Evolutionary conservation across 2,888 invertebrate genomes (phyloP).

Genomic region (Formica aserva): DNA sequence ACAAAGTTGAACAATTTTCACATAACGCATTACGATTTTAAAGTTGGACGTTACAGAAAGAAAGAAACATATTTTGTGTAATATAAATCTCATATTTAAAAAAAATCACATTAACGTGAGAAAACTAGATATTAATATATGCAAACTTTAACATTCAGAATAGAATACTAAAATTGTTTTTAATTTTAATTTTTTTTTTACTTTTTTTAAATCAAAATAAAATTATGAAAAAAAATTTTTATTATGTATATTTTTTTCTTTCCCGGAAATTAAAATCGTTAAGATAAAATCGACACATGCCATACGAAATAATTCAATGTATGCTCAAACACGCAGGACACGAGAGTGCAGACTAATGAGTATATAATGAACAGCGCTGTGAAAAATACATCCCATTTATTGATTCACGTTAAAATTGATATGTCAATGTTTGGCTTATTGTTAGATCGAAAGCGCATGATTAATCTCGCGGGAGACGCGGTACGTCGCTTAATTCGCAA

Average conservation of each 20-base stretch:
- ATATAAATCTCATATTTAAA: background rate
- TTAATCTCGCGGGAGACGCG: constrained; percentile 52
- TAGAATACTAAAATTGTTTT: background rate
- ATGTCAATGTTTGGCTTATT: constrained; percentile 28
- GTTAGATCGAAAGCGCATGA: constrained; percentile 31
- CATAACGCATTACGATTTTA: background rate
- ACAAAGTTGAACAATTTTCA: background rate
- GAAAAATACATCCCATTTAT: background rate
- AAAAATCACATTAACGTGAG: background rate
- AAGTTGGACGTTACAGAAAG: background rate
- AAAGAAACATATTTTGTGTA: background rate
- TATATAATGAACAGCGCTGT: background rate
- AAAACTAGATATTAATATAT: background rate
- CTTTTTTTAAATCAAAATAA: background rate
- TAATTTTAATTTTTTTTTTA: background rate
- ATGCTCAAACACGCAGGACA: background rate
- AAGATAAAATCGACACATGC: background rate
- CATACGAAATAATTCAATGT: background rate
- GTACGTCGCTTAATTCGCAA: constrained; percentile 62
- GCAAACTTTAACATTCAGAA: background rate
- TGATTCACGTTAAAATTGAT: constrained; percentile 35
- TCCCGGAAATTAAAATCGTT: background rate
- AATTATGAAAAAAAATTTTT: background rate
- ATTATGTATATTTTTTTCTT: background rate
- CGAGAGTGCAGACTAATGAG: background rate